These are phyloP conservation scores for Megaceryle maxima DNA, from an alignment of 2,113 vertebrate species.

Conservation along the genomic window DNA sequence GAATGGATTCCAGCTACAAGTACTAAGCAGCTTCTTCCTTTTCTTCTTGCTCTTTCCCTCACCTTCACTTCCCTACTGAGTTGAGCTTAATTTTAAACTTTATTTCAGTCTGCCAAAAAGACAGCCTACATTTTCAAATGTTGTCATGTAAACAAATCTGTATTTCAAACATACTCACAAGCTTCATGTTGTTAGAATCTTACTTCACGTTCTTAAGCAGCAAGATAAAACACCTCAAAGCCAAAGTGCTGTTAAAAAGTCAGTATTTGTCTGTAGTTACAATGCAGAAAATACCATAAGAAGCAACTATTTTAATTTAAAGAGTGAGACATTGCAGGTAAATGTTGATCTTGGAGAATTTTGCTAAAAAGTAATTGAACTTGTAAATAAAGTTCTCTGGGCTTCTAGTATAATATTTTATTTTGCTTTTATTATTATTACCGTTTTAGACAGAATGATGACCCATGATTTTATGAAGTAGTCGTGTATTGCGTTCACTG, in stretches of 20 bases:
- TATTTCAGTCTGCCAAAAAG: background rate
- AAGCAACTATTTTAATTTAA: background rate
- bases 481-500: background rate
- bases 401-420: background rate
- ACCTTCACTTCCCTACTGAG: background rate
- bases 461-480: background rate
- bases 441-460: background rate
- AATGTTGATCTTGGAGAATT: background rate
- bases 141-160: constrained; percentile 24
- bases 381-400: background rate
- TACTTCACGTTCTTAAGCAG: background rate
- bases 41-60: background rate
- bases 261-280: background rate
- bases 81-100: background rate
- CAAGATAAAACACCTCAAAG: background rate
- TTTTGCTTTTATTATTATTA: background rate
- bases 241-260: background rate
- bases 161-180: background rate
- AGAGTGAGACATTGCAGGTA: background rate
- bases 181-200: background rate
- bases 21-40: background rate
- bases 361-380: background rate
- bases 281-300: background rate
- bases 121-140: background rate
- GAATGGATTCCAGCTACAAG: background rate